Percentiles rank a stretch among this genome's conserved stretches.
Evolutionary conservation across 2,797 vertebrate genomes (phyloP).

Genomic region (Lates japonicus): DNA sequence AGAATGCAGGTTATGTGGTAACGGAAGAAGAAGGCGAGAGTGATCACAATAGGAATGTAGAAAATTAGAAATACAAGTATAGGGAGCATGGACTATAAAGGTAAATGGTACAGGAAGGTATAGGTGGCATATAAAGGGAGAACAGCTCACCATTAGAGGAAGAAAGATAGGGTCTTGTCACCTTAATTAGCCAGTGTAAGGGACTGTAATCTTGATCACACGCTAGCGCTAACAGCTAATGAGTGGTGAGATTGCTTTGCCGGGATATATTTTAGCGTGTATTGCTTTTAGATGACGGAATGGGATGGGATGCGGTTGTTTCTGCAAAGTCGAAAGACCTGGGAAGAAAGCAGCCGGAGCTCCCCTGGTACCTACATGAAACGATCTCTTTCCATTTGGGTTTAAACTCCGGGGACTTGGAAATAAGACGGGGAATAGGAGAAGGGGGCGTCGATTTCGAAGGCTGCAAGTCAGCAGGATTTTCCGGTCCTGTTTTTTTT

Average conservation of each 20-base stretch:
- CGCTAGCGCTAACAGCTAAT: conserved; percentile 40
- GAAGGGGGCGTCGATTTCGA: conserved; percentile 45
- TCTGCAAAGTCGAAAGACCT: conserved; percentile 45
- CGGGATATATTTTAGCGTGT: conserved; percentile 18
- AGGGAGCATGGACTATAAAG: not conserved
- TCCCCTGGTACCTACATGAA: conserved; percentile 71
- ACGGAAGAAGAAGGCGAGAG: not conserved
- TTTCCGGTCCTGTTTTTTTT: conserved; percentile 42
- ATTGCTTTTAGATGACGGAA: conserved; percentile 20
- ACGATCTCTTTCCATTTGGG: conserved; percentile 68
- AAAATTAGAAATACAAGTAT: conserved; percentile 10
- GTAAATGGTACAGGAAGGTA: not conserved
- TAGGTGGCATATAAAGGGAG: not conserved
- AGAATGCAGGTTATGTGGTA: conserved; percentile 1
- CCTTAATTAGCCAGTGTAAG: conserved; percentile 60
- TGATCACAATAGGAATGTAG: not conserved
- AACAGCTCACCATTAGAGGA: conserved; percentile 29
- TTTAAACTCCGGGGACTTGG: conserved; percentile 69
- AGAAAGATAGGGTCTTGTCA: conserved; percentile 50
- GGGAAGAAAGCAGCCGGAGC: conserved; percentile 56
- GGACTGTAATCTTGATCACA: conserved; percentile 68
- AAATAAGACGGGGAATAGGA: conserved; percentile 52
- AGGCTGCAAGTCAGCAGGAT: conserved; percentile 78
- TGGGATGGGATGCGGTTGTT: not conserved
- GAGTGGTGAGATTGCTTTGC: conserved; percentile 52